Evolutionary conservation across 2,797 vertebrate genomes (phyloP).

Genomic region (Hypotaenidia okinawae): DNA sequence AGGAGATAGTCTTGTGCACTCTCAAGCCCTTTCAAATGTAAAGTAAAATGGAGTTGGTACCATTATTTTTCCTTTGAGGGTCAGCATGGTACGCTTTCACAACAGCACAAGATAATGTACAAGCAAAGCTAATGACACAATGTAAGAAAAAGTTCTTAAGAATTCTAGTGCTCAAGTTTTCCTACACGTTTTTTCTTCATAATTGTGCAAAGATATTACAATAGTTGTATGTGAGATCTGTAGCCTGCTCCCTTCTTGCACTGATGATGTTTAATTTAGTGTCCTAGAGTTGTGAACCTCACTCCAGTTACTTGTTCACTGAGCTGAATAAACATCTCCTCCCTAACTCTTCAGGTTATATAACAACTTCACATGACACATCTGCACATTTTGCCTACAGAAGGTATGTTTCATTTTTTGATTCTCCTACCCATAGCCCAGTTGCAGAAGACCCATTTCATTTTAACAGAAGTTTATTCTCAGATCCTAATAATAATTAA

Average conservation of each 20-base stretch:
- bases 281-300: slow-evolving; percentile 10
- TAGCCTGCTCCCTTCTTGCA: background rate
- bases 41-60: background rate
- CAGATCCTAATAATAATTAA: background rate
- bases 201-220: background rate
- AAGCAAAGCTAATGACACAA: background rate
- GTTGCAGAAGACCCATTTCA: background rate
- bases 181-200: background rate
- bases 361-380: slow-evolving; percentile 5
- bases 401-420: background rate
- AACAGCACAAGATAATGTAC: background rate
- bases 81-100: background rate
- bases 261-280: slow-evolving; percentile 36
- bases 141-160: background rate
- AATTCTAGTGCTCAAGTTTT: background rate
- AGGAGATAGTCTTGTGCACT: background rate
- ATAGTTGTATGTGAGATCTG: background rate
- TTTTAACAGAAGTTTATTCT: background rate
- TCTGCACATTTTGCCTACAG: slow-evolving; percentile 14
- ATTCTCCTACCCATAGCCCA: background rate
- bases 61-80: background rate
- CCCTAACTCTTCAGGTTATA: background rate
- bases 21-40: background rate
- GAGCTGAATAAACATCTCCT: slow-evolving; percentile 22
- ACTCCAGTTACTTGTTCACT: background rate